Evolutionary conservation across 2,113 vertebrate species (phyloP), one percentile per base, ranked within the genome.

Genomic region (Misgurnus mizolepis): DNA sequence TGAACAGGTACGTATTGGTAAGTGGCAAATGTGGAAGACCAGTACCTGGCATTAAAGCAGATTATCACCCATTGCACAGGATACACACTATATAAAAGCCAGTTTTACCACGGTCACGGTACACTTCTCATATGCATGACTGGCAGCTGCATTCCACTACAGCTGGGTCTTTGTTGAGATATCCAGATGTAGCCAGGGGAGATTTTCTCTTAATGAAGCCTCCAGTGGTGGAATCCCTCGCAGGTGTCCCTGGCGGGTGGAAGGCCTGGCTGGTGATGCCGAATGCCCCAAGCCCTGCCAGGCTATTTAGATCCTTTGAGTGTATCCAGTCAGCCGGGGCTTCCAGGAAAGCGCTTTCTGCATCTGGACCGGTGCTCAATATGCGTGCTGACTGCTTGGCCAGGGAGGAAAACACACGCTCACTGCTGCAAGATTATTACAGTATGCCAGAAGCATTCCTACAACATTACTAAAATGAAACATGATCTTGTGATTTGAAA

Each of bases 11-110:
- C 3, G 0, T 56, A 40, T 41, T 58, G 34, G 8, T 41, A 72
- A 12, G 50, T 47, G 27, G 43, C n/a, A 50, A 62, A 62, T 65
- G 79, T 81, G 69, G 76, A 75, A 49, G 66, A 76, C 49, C 58
- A 69, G 55, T 74, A 80, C 55, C 47, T 56, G 56, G 82, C 71
- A 80, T 75, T 84, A 84, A 65, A 75, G 74, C 58, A 83, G 82
- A 87, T 87, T 83, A 84, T 81, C 80, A 22, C 43, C 61, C 77
- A 45, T 43, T 65, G 43, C 61, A 68, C 73, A 74, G 71, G 73
- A 77, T 72, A 71, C 41, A 41, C 67, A 64, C 50, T 56, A 40
- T 58, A 43, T 77, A 80, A 80, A 82, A 84, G 79, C 79, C 47
- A 41, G 72, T 80, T 85, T 84, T 17, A 58, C 77, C 55, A 53